These are phyloP conservation scores for Apis dorsata DNA, from an alignment of 1,140 invertebrate genomes.

Conservation along the genomic window DNA sequence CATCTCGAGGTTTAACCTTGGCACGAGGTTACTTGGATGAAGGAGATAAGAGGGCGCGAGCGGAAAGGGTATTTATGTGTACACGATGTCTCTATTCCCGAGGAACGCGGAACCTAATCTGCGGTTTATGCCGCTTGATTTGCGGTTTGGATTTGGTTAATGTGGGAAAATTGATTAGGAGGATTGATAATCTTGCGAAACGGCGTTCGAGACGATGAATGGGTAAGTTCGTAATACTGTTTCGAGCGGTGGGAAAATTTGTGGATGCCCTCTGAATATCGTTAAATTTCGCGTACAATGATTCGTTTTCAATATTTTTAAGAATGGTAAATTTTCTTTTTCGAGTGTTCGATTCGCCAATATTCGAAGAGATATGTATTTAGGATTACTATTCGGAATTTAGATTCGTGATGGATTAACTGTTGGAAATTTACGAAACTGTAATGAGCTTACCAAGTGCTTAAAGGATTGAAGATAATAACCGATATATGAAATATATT, in stretches of 20 bases:
- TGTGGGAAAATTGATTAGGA: neutral
- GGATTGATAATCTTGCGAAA: neutral
- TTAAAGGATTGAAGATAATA: too few species aligned
- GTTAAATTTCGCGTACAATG: too few species aligned
- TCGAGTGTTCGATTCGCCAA: neutral
- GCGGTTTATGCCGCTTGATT: neutral
- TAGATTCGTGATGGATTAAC: too few species aligned
- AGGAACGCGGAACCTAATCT: neutral
- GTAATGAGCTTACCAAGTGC: too few species aligned
- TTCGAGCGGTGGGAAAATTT: neutral
- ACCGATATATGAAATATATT: too few species aligned
- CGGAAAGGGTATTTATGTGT: neutral
- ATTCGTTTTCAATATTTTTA: too few species aligned
- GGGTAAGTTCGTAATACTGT: neutral
- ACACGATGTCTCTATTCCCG: conserved; percentile 25
- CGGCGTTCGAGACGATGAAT: neutral
- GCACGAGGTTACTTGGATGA: neutral
- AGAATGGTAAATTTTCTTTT: too few species aligned
- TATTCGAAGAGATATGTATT: neutral
- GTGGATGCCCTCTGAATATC: too few species aligned
- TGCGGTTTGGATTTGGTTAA: neutral
- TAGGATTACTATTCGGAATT: neutral
- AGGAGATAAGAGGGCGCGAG: conserved; percentile 14
- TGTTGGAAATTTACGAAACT: too few species aligned
- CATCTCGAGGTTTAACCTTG: conserved; percentile 16